These are phyloP conservation scores for Mythimna impura DNA, from an alignment of 2,888 invertebrate species.

Conservation along the genomic window DNA sequence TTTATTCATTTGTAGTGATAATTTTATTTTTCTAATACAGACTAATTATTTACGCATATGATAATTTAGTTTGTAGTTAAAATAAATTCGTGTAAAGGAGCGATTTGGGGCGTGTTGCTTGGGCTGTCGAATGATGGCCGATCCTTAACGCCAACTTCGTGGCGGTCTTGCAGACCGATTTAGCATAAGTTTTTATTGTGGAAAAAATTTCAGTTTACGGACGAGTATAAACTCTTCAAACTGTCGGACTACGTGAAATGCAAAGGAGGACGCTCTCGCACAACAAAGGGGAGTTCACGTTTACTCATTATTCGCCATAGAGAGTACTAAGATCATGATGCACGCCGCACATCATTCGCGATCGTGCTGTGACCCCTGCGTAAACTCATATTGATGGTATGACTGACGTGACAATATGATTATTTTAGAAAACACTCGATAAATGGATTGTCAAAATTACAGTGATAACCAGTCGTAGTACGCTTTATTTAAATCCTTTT, in stretches of 20 bases:
- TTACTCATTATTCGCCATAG: slow-evolving; percentile 67
- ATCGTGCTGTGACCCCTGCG: slow-evolving; percentile 78
- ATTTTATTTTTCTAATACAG: neutral
- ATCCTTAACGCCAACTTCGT: slow-evolving; percentile 82
- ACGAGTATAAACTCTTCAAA: slow-evolving; percentile 77
- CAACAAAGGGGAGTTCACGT: slow-evolving; percentile 86
- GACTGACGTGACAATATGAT: slow-evolving; percentile 78
- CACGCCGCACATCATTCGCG: slow-evolving; percentile 77
- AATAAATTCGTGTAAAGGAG: slow-evolving; percentile 60
- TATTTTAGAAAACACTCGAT: slow-evolving; percentile 54
- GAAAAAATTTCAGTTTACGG: slow-evolving; percentile 72
- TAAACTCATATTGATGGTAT: slow-evolving; percentile 74
- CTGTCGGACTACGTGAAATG: slow-evolving; percentile 86
- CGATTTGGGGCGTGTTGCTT: slow-evolving; percentile 80
- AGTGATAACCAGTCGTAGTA: slow-evolving; percentile 32
- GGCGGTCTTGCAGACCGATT: slow-evolving; percentile 80
- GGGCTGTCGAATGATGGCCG: slow-evolving; percentile 81
- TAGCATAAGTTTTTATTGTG: slow-evolving; percentile 76
- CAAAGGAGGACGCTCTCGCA: slow-evolving; percentile 89
- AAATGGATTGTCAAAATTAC: slow-evolving; percentile 30
- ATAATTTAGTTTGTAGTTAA: neutral
- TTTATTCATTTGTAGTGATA: neutral
- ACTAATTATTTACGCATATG: neutral
- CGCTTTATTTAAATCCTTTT: slow-evolving; percentile 28
- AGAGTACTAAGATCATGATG: slow-evolving; percentile 68